phyloP scores from a whole-genome alignment of 2,113 vertebrate species.

The Seriola aureovittata region DNA sequence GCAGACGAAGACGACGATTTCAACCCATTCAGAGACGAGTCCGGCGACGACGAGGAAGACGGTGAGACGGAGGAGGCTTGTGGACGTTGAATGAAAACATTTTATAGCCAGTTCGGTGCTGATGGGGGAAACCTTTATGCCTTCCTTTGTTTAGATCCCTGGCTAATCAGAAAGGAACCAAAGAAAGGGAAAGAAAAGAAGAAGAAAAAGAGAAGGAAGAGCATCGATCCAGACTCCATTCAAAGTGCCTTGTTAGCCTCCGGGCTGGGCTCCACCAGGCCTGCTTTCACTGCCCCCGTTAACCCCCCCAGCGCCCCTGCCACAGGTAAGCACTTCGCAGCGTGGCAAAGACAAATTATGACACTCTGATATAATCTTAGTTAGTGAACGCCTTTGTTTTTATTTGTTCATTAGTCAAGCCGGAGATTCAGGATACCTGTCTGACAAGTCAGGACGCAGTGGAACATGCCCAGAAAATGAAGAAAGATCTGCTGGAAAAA shows the following conservation, averaged over 20 bases:
- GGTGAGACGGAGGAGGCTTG: constrained; percentile 84
- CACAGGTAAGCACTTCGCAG: constrained; percentile 63
- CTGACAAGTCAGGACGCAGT: constrained; percentile 97
- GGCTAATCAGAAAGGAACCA: constrained; percentile 97
- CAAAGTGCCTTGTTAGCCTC: constrained; percentile 99
- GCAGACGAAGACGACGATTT: constrained; percentile 95
- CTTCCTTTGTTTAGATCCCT: constrained; percentile 88
- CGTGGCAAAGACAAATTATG: neutral
- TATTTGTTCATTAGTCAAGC: constrained; percentile 82
- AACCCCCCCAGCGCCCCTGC: constrained; percentile 81
- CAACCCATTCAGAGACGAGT: constrained; percentile 97
- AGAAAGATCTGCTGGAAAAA: constrained; percentile 92
- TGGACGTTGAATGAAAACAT: neutral
- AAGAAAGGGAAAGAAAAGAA: constrained; percentile 96
- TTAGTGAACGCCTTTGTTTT: neutral
- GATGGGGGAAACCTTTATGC: neutral
- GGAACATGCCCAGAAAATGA: constrained; percentile 97
- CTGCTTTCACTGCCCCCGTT: constrained; percentile 90
- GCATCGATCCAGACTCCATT: constrained; percentile 98
- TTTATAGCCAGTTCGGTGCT: neutral
- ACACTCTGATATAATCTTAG: neutral
- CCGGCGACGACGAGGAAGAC: constrained; percentile 94
- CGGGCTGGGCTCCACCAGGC: constrained; percentile 94
- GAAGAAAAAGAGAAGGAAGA: constrained; percentile 89
- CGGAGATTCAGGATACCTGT: constrained; percentile 88